phyloP scores from a whole-genome alignment of 2,888 invertebrate genomes.

The Drosophila quinaria region DNA sequence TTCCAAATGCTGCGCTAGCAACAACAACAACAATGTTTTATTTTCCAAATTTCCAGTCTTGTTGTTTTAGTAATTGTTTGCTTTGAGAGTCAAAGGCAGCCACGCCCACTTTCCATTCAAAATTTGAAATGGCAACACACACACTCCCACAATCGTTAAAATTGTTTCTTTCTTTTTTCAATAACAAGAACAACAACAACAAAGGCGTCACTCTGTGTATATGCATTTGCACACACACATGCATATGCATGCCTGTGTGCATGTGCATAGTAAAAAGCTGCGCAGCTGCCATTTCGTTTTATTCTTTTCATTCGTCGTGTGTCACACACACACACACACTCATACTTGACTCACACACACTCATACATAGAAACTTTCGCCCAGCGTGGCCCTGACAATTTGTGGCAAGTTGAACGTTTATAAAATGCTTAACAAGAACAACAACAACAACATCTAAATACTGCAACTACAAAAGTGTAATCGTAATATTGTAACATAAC shows the following conservation, averaged over 20 bases:
- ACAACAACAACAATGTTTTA: slow-evolving; percentile 20
- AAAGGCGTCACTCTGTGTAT: slow-evolving; percentile 2
- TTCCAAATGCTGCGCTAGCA: slow-evolving; percentile 45
- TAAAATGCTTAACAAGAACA: slow-evolving; percentile 14
- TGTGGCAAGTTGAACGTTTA: slow-evolving; percentile 34
- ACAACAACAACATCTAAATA: slow-evolving; percentile 22
- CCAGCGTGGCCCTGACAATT: slow-evolving; percentile 39
- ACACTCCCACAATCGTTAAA: background rate
- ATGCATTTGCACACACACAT: background rate
- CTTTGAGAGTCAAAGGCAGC: slow-evolving; percentile 24
- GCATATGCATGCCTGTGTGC: slow-evolving; percentile 5
- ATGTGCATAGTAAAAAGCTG: slow-evolving; percentile 41
- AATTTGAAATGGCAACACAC: slow-evolving; percentile 7
- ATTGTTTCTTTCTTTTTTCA: slow-evolving; percentile 6
- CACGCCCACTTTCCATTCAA: slow-evolving; percentile 44
- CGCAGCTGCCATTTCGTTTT: slow-evolving; percentile 46
- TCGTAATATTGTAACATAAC: slow-evolving; percentile 48
- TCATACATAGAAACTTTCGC: slow-evolving; percentile 43
- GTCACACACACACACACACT: slow-evolving; percentile 23
- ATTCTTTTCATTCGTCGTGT: slow-evolving; percentile 29
- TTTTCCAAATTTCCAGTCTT: slow-evolving; percentile 32
- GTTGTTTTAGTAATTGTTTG: slow-evolving; percentile 29
- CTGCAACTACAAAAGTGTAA: slow-evolving; percentile 25
- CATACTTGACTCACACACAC: slow-evolving; percentile 8
- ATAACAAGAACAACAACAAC: slow-evolving; percentile 21